Percentiles rank a stretch among this genome's conserved stretches.
phyloP scores from a whole-genome alignment of 2,113 vertebrate genomes.

The Tragulus kanchil region DNA sequence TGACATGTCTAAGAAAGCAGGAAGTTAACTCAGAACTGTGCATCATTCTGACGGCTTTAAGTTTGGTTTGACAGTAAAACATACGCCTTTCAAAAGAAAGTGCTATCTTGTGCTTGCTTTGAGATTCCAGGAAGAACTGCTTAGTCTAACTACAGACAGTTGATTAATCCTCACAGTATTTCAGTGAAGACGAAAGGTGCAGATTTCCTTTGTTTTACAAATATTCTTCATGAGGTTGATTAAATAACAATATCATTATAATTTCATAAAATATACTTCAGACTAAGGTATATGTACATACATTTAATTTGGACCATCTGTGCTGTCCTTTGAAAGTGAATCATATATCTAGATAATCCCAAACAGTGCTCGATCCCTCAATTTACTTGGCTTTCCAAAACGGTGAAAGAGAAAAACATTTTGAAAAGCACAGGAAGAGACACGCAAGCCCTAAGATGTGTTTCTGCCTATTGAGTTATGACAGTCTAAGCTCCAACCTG shows the following conservation, averaged over 20 bases:
- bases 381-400: not conserved
- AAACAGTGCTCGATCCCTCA: not conserved
- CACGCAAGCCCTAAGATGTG: not conserved
- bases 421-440: not conserved
- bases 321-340: not conserved
- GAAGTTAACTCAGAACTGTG: constrained; percentile 69
- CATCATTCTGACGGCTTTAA: constrained; percentile 5
- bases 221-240: not conserved
- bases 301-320: not conserved
- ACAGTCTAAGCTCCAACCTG: not conserved
- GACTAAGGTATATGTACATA: not conserved
- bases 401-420: not conserved
- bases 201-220: not conserved
- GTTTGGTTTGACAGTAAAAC: constrained; percentile 58
- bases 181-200: not conserved
- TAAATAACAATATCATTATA: not conserved
- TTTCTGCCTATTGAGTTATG: not conserved
- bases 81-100: constrained; percentile 20
- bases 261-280: not conserved
- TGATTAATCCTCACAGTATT: not conserved
- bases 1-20: constrained; percentile 66
- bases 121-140: not conserved
- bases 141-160: not conserved
- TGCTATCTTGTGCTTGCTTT: not conserved
- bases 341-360: not conserved